Evolutionary conservation across 2,797 vertebrate genomes (phyloP), one percentile per base, ranked within the genome.

Genomic region (Mareca strepera): DNA sequence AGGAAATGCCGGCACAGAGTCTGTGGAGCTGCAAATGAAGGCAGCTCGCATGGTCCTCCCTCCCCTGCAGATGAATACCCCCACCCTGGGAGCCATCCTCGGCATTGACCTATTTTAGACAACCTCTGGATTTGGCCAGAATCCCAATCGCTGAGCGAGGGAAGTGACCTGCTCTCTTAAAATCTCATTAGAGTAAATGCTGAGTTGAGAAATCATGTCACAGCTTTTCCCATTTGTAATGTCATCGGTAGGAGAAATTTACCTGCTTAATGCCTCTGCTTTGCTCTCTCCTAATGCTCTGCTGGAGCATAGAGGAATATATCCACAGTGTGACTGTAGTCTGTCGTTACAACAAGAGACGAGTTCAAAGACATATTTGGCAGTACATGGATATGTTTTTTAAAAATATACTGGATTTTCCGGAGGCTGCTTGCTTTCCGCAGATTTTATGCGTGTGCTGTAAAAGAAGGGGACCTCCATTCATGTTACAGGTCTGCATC

Each of bases 191-290:
- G 2, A 67, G 67, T 35, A 13, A 88, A 76, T 35, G 55, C 62
- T 60, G 89, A 63, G 67, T 37, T 88, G 89, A 79, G 88, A 77
- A 92, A 86, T 33, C 12, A 6, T 60, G 60, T 82, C 88, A 74
- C 90, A 88, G 87, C 77, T 92, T 88, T 88, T 84, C 35, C 85
- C 22, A 1, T 64, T 77, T 70, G 59, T 82, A n/a, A 35, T 88
- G 70, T 66, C 52, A 7, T 55, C 68, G 25, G 48, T 46, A 70
- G 68, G 41, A 72, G 77, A 77, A 84, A 55, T 28, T 59, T 50
- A 39, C 31, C 70, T 83, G 39, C 73, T 62, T n/a, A 58, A 8
- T 39, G 85, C 43, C 41, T 81, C 63, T 13, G 73, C 70, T 79
- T 64, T 67, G 67, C 77, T 80, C 12, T 58, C 74, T 73, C 3